These are phyloP conservation scores for Syngnathus rostellatus DNA, from an alignment of 2,797 vertebrate genomes.

Conservation along the genomic window DNA sequence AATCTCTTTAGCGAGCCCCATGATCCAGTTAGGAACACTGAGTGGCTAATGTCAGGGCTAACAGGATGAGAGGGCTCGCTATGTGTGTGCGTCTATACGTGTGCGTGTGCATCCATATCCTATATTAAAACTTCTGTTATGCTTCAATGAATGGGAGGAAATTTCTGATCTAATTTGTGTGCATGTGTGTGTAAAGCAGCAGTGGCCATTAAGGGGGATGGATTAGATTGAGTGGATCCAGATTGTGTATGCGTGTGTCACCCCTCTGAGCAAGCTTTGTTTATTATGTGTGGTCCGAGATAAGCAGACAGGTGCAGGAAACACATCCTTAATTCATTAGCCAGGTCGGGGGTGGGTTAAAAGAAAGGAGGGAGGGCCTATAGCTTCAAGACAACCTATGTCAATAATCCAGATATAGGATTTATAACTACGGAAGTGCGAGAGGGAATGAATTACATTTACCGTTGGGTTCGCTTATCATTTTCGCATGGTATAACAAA, in stretches of 20 bases:
- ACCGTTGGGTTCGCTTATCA: not conserved
- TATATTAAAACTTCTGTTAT: slow-evolving; percentile 11
- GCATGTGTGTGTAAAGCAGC: slow-evolving; percentile 27
- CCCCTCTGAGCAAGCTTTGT: not conserved
- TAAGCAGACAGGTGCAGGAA: slow-evolving; percentile 48
- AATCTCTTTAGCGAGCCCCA: slow-evolving; percentile 89
- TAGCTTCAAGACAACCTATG: not conserved
- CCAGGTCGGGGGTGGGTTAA: slow-evolving; percentile 20
- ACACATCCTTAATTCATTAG: slow-evolving; percentile 36
- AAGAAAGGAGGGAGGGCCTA: not conserved
- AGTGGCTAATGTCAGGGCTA: slow-evolving; percentile 85
- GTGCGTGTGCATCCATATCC: slow-evolving; percentile 21
- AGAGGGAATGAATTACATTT: not conserved
- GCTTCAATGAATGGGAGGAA: slow-evolving; percentile 2
- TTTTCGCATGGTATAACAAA: not conserved
- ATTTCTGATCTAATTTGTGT: slow-evolving; percentile 4
- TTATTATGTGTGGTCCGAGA: slow-evolving; percentile 12
- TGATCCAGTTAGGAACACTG: slow-evolving; percentile 89
- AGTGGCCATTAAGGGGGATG: slow-evolving; percentile 47
- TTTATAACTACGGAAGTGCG: too few species aligned
- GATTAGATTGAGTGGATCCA: slow-evolving; percentile 62
- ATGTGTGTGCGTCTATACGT: slow-evolving; percentile 8
- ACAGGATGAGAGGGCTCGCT: slow-evolving; percentile 77
- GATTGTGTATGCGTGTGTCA: slow-evolving; percentile 16
- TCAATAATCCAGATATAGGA: not conserved